Evolutionary conservation across 2,797 vertebrate species (phyloP).

Genomic region (Microctenopoma lineatum): DNA sequence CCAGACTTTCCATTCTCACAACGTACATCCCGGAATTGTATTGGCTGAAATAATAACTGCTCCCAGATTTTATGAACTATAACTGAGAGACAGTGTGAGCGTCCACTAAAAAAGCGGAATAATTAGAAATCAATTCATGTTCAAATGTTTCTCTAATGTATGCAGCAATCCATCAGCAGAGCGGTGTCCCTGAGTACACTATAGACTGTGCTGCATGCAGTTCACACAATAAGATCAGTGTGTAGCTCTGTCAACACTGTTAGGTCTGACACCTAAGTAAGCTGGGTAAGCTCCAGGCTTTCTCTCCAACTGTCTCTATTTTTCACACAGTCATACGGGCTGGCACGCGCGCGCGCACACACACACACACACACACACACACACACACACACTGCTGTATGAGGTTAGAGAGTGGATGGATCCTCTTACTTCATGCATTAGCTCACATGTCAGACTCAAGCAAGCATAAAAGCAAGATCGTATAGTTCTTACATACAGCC

Average conservation of each 20-base stretch:
- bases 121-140: conserved; percentile 4
- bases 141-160: not conserved
- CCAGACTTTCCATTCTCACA: not conserved
- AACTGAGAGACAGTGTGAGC: too few species aligned
- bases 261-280: conserved; percentile 71
- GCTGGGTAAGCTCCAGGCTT: conserved; percentile 59
- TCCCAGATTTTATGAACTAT: not conserved
- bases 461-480: conserved; percentile 36
- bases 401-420: conserved; percentile 53
- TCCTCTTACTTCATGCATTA: conserved; percentile 52
- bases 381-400: conserved; percentile 41
- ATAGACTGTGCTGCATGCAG: conserved; percentile 32
- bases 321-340: conserved; percentile 48
- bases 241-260: conserved; percentile 67
- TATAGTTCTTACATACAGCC: conserved; percentile 30
- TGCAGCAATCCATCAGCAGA: not conserved
- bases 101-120: not conserved
- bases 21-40: not conserved
- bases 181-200: conserved; percentile 2
- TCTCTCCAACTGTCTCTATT: conserved; percentile 52
- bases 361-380: conserved; percentile 41
- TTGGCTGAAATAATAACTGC: not conserved
- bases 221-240: conserved; percentile 56
- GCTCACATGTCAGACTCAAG: conserved; percentile 53
- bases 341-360: conserved; percentile 38